A percentile compares a stretch with the other conserved stretches of the same genome.
phyloP scores from a whole-genome alignment of 2,888 invertebrate species.

The Candidula unifasciata region DNA sequence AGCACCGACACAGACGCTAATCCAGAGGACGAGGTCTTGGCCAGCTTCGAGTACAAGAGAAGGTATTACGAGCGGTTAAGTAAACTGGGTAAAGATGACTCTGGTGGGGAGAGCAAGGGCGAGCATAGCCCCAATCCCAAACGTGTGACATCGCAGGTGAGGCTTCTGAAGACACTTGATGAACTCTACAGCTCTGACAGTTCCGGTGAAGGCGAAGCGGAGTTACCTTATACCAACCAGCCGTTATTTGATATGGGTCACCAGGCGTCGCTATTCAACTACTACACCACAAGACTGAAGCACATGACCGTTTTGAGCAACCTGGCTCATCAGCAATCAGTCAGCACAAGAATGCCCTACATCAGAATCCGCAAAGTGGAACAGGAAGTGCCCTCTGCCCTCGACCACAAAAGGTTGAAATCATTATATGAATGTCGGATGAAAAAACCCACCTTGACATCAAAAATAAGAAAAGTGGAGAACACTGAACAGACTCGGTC shows the following conservation, averaged over 20 bases:
- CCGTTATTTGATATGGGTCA: background rate
- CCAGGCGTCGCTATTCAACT: slow-evolving; percentile 26
- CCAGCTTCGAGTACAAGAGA: slow-evolving; percentile 35
- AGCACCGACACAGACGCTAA: slow-evolving; percentile 6
- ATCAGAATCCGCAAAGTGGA: slow-evolving; percentile 28
- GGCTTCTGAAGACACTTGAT: slow-evolving; percentile 40
- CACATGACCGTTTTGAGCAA: background rate
- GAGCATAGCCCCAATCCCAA: background rate
- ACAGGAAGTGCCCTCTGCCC: slow-evolving; percentile 20
- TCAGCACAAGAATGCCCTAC: background rate
- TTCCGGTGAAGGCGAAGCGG: slow-evolving; percentile 6
- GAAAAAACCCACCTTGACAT: background rate
- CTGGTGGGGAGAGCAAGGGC: background rate
- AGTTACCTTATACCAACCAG: background rate
- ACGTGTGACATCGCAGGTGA: slow-evolving; percentile 34
- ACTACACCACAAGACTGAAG: slow-evolving; percentile 17
- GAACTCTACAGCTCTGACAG: slow-evolving; percentile 2
- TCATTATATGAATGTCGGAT: slow-evolving; percentile 2
- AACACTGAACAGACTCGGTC: background rate
- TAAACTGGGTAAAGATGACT: background rate
- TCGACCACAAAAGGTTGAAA: slow-evolving; percentile 29
- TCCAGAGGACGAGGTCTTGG: background rate
- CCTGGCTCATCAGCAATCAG: background rate
- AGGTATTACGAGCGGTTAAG: slow-evolving; percentile 25
- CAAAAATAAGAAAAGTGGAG: background rate